These are phyloP conservation scores for Pseudobourletiella spinata DNA, from an alignment of 1,140 invertebrate genomes.

Conservation along the genomic window DNA sequence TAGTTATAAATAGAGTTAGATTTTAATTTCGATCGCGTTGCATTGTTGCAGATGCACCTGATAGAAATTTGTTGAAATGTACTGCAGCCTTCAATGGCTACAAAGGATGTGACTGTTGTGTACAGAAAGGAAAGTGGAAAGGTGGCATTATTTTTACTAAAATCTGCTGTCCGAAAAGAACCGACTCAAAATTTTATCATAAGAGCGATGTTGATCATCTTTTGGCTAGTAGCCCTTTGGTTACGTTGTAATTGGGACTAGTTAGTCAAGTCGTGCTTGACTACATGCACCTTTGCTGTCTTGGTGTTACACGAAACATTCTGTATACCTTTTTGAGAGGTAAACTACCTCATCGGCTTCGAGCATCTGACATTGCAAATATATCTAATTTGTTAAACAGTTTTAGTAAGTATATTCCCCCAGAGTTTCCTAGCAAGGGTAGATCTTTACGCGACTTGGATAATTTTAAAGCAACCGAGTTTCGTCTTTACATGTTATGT, in stretches of 20 bases:
- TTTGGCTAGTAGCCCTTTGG: constrained; percentile 10
- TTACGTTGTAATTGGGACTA: constrained; percentile 19
- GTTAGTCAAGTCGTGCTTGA: constrained; percentile 34
- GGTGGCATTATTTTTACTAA: constrained; percentile 8
- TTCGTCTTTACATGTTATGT: constrained; percentile 30
- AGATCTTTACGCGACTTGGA: constrained; percentile 20
- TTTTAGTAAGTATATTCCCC: constrained; percentile 8
- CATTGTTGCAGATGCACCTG: constrained; percentile 26
- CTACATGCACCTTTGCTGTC: constrained; percentile 33
- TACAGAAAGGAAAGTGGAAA: constrained; percentile 31
- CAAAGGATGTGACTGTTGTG: constrained; percentile 40
- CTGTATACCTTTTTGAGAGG: constrained; percentile 13
- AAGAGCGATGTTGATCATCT: constrained; percentile 13
- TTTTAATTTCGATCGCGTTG: constrained; percentile 8
- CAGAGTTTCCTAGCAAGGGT: constrained; percentile 32
- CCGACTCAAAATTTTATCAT: neutral
- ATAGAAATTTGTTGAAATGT: constrained; percentile 17
- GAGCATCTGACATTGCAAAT: neutral
- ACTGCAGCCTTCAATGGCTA: constrained; percentile 34
- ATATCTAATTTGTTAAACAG: constrained; percentile 17
- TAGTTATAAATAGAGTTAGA: neutral
- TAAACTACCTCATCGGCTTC: constrained; percentile 3
- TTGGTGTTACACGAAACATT: constrained; percentile 32
- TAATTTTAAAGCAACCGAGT: constrained; percentile 30
- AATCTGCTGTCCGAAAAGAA: constrained; percentile 2